Conservation (phyloP, 2,888 invertebrate species). For the Petrolisthes cinctipes region DNA sequence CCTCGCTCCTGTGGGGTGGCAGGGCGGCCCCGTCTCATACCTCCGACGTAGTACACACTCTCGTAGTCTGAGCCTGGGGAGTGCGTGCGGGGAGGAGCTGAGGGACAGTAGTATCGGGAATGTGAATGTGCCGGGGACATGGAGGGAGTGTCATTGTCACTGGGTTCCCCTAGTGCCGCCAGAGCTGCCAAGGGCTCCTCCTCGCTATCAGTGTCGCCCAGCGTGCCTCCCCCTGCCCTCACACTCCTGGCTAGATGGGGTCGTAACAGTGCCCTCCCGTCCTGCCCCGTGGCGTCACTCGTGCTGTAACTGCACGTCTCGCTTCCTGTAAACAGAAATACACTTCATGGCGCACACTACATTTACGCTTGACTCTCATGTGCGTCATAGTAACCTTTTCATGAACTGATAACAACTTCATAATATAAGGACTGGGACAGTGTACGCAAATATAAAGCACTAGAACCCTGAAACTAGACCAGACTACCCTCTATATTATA, state of each 20-base stretch:
- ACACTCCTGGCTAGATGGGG: constrained; percentile 10
- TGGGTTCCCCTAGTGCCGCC: constrained; percentile 30
- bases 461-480: too few relatives aligned
- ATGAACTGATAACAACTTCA: too few relatives aligned
- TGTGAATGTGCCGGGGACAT: constrained; percentile 47
- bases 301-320: constrained; percentile 64
- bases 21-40: constrained; percentile 46
- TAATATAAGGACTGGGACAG: too few relatives aligned
- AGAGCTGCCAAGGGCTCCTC: constrained; percentile 51
- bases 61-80: constrained; percentile 43
- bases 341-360: too few relatives aligned
- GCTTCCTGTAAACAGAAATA: constrained; percentile 29
- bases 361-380: too few relatives aligned
- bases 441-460: too few relatives aligned
- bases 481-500: too few relatives aligned
- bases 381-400: too few relatives aligned
- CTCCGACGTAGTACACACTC: constrained; percentile 52
- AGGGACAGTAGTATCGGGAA: constrained; percentile 57
- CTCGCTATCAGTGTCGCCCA: constrained; percentile 57
- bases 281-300: constrained; percentile 55
- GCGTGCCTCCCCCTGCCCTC: constrained; percentile 17
- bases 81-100: constrained; percentile 47
- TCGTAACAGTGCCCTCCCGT: constrained; percentile 49
- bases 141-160: constrained; percentile 53
- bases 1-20: constrained; percentile 48